Evolutionary conservation across 2,888 invertebrate genomes (phyloP), one percentile per base, ranked within the genome.

Genomic region (Graphium colonna): DNA sequence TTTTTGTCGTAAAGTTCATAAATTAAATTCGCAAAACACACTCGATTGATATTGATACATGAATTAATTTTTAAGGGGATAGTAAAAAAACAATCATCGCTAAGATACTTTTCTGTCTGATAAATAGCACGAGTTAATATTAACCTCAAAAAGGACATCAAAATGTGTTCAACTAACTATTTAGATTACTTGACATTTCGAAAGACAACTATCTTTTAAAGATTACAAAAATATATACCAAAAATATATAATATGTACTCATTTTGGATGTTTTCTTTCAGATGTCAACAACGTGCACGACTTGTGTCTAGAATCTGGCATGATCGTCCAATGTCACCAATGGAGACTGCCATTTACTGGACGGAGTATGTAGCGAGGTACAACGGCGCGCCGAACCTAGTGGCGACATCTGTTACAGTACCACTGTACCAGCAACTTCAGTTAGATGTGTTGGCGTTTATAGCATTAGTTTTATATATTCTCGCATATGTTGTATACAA

Each of bases 291-390:
- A 9, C 78, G 79, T 13, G 90, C 91, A 0, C 74, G 75, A 52
- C 63, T 77, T 18, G 71, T 91, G 0, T 90, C 92, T 0, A 74
- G 80, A 53, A 65, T 90, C 16, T 92, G 91, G 81, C 90, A 91
- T 54, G 87, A 91, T 59, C 88, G 92, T 0, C 81, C 90, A 31
- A 81, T 84, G 63, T 79, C 90, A 3, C 89, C 92, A 0, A 58
- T 91, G 44, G 88, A 91, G 54, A 87, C 80, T 18, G 91, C 92
- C 52, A 77, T 91, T 65, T 92, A 92, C 75, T 92, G 92, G 87
- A 87, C 90, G 10, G 92, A 92, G 61, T 91, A 91, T 64, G 87
- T 91, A 58, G 78, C 92, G 21, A 69, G 88, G 17, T 82, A 89
- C 55, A 74, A 73, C 16, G 89, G 89, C 1, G 79, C 86, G 10